Evolutionary conservation across 92 coral and sea anemone species (phyloP).

Genomic region (Anthopleura xanthogrammica): DNA sequence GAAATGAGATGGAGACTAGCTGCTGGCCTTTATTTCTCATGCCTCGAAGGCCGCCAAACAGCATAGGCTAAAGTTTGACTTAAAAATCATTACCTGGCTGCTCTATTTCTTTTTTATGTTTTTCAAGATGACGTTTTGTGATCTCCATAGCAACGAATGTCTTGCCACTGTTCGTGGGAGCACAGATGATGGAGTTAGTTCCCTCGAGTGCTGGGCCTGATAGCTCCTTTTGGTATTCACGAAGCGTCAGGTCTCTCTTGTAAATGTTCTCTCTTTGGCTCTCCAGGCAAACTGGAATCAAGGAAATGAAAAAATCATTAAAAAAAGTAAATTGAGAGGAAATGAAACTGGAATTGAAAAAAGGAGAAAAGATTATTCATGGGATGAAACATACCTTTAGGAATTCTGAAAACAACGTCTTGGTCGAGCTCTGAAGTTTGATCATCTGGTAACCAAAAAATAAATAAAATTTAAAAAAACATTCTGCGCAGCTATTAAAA

Average conservation of each 20-base stretch:
- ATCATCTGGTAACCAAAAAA: neutral
- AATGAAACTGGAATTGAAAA: neutral
- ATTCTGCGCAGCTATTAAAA: neutral
- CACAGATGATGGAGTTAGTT: conserved; percentile 75
- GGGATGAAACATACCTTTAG: conserved; percentile 10
- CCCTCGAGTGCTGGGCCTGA: conserved; percentile 71
- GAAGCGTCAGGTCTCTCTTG: conserved; percentile 44
- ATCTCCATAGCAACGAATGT: conserved; percentile 83
- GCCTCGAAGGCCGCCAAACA: no score
- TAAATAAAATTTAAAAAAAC: neutral
- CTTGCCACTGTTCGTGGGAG: conserved; percentile 90
- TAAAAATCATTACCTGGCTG: neutral
- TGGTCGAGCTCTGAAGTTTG: neutral
- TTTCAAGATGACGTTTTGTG: conserved; percentile 50
- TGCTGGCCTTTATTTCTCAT: no score
- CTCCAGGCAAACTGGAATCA: conserved; percentile 22
- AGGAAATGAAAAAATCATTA: neutral
- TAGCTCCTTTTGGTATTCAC: conserved; percentile 65
- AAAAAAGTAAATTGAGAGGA: neutral
- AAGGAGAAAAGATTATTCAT: neutral
- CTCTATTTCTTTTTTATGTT: neutral
- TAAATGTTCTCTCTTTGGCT: neutral
- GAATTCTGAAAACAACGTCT: conserved; percentile 26
- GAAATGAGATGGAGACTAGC: no score
- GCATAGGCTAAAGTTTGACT: no score